These are phyloP conservation scores for Cottus gobio DNA, from an alignment of 2,113 vertebrate species.

Conservation along the genomic window DNA sequence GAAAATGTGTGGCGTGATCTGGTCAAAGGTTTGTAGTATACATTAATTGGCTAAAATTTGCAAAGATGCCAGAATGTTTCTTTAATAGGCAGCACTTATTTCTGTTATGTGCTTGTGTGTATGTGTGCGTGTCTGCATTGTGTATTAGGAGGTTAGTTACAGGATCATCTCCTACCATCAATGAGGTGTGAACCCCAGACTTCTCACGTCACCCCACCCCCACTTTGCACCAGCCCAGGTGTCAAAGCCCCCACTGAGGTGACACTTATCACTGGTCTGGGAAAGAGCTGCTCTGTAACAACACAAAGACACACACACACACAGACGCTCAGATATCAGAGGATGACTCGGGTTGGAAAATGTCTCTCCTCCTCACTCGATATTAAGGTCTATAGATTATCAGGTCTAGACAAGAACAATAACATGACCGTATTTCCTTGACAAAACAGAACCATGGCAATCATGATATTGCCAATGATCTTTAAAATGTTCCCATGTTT, in stretches of 20 bases:
- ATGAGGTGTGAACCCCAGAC: constrained; percentile 78
- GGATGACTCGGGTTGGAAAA: constrained; percentile 60
- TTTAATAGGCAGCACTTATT: constrained; percentile 4
- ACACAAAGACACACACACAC: constrained; percentile 40
- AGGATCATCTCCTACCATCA: constrained; percentile 75
- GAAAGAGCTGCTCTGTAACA: constrained; percentile 70
- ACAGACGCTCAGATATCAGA: constrained; percentile 26
- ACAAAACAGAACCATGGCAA: not conserved
- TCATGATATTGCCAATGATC: not conserved
- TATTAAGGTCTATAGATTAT: constrained; percentile 49
- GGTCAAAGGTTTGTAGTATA: not conserved
- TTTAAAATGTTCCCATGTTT: not conserved
- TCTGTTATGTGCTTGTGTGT: constrained; percentile 5
- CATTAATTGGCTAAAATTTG: not conserved
- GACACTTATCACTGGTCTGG: constrained; percentile 77
- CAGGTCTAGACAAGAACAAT: constrained; percentile 51
- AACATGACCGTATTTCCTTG: constrained; percentile 17
- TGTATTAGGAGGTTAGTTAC: constrained; percentile 66
- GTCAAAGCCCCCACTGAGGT: constrained; percentile 77
- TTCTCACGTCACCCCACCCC: constrained; percentile 58
- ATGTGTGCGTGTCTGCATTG: constrained; percentile 9
- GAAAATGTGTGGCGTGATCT: not conserved
- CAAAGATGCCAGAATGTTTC: not conserved
- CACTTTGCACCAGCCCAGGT: constrained; percentile 71
- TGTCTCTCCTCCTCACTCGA: constrained; percentile 58